phyloP scores from a whole-genome alignment of 2,113 vertebrate species.

The Dasyurus viverrinus region DNA sequence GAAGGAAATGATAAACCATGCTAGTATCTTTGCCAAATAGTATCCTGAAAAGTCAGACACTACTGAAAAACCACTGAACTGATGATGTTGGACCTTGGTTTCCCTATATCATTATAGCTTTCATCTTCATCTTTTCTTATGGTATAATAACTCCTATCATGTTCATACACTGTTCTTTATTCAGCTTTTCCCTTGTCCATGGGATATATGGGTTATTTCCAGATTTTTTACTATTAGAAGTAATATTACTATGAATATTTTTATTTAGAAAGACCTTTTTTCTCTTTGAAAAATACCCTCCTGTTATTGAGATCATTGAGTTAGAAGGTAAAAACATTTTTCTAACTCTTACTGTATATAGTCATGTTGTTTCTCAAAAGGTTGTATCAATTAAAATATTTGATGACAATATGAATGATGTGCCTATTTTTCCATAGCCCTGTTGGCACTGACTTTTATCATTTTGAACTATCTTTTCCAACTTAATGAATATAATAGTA shows the following conservation, averaged over 20 bases:
- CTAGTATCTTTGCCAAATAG: neutral
- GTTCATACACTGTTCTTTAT: neutral
- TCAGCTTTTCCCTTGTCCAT: neutral
- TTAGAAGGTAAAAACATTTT: neutral
- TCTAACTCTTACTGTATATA: neutral
- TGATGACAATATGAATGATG: fast-evolving
- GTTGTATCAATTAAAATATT: neutral
- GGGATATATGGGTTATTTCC: neutral
- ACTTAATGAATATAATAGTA: neutral
- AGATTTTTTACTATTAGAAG: neutral
- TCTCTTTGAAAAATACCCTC: neutral
- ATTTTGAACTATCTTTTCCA: neutral
- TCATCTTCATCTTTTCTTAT: neutral
- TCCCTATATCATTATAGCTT: neutral
- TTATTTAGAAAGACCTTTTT: neutral
- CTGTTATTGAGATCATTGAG: neutral
- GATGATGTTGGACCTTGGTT: neutral
- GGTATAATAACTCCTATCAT: neutral
- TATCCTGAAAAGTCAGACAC: neutral
- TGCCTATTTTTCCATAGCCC: neutral
- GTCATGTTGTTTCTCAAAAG: neutral
- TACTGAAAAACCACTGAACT: neutral
- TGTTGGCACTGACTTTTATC: neutral
- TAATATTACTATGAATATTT: neutral
- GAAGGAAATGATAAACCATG: neutral